Percentiles rank a stretch among this genome's conserved stretches.
phyloP scores from a whole-genome alignment of 2,797 vertebrate species.

The Mormyrops attenuatus region DNA sequence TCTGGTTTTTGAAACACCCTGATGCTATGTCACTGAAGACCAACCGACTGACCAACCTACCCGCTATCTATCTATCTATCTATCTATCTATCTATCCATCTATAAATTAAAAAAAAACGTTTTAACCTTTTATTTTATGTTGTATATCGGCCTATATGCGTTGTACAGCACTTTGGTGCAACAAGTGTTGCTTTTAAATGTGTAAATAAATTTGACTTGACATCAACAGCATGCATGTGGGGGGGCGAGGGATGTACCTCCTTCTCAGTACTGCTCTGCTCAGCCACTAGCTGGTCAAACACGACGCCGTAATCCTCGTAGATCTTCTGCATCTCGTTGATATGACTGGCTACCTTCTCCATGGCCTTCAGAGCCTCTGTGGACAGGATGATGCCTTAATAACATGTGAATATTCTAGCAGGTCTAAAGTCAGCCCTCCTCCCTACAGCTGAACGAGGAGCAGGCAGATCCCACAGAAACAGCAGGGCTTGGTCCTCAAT shows the following conservation, averaged over 20 bases:
- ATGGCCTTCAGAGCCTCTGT: slow-evolving; percentile 87
- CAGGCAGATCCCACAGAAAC: background rate
- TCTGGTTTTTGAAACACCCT: background rate
- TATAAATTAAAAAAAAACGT: too few species aligned
- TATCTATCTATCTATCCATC: too few species aligned
- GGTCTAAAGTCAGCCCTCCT: background rate
- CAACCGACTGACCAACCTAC: too few species aligned
- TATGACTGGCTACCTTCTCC: slow-evolving; percentile 93
- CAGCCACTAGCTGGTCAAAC: slow-evolving; percentile 85
- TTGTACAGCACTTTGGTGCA: background rate
- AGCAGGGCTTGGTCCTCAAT: background rate
- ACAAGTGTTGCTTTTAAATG: background rate
- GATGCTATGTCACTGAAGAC: too few species aligned
- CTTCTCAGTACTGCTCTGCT: slow-evolving; percentile 74
- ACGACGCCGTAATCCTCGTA: slow-evolving; percentile 89
- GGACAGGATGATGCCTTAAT: background rate
- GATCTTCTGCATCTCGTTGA: slow-evolving; percentile 98
- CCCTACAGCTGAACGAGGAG: background rate
- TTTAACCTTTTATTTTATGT: background rate
- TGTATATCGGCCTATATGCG: background rate
- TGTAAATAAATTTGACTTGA: background rate
- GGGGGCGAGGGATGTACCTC: slow-evolving; percentile 59
- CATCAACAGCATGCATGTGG: background rate
- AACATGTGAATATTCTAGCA: background rate
- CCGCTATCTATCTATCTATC: too few species aligned